Percentiles rank a stretch among this genome's conserved stretches.
phyloP scores from a whole-genome alignment of 2,888 invertebrate genomes.

The Acleris sparsana region DNA sequence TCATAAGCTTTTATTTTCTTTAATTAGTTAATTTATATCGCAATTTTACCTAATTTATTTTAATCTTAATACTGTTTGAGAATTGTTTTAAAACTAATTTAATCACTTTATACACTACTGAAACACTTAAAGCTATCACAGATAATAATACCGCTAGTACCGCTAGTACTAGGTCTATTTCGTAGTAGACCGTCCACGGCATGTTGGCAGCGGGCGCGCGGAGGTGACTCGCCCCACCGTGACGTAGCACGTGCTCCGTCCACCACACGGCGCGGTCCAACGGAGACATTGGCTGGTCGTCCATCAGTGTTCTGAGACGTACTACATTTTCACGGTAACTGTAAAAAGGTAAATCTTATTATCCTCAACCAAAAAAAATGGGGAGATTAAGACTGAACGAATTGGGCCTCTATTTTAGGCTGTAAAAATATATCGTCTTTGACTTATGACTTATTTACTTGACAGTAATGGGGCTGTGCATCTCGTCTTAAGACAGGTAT shows the following conservation, averaged over 20 bases:
- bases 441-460: too few species aligned
- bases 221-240: conserved; percentile 47
- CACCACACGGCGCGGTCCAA: conserved; percentile 50
- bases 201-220: conserved; percentile 45
- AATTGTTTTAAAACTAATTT: neutral
- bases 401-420: too few species aligned
- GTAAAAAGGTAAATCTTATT: neutral
- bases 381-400: too few species aligned
- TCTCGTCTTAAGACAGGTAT: too few species aligned
- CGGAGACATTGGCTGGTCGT: conserved; percentile 46
- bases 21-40: too few species aligned
- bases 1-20: too few species aligned
- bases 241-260: conserved; percentile 49
- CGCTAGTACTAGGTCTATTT: conserved; percentile 23
- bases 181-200: conserved; percentile 41
- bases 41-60: neutral
- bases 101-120: conserved; percentile 1
- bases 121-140: neutral
- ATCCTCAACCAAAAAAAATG: neutral
- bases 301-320: conserved; percentile 40
- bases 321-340: conserved; percentile 41
- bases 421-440: too few species aligned
- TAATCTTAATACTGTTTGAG: neutral
- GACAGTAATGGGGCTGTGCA: too few species aligned
- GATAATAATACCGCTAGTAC: conserved; percentile 2